A percentile compares a stretch with the other conserved stretches of the same genome.
Conservation (phyloP, 1,140 invertebrate species). For the Pygmarrhopalites habei region DNA sequence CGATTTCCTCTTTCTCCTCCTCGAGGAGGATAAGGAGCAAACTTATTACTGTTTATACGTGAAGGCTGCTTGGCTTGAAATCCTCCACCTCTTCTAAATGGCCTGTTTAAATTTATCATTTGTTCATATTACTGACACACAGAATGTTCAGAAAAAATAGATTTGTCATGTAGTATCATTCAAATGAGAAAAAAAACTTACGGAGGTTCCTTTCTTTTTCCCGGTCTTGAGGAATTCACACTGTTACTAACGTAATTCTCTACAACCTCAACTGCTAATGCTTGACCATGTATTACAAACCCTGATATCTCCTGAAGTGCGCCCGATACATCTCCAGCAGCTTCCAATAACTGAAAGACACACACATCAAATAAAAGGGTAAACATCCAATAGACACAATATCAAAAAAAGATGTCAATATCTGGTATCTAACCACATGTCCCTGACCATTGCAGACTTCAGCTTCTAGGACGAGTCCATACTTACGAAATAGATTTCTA, state of each 20-base stretch:
- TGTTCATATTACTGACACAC: no score
- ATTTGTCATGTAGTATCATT: no score
- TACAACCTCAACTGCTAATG: conserved; percentile 20
- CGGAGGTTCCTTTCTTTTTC: conserved; percentile 2
- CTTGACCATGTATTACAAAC: conserved; percentile 16
- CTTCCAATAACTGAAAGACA: conserved; percentile 32
- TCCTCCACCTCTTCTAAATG: no score
- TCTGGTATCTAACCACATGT: conserved; percentile 26
- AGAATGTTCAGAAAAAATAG: no score
- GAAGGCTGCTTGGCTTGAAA: no score
- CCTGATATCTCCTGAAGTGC: conserved; percentile 37
- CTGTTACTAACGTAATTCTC: background rate
- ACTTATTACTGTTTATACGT: no score
- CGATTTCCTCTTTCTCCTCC: no score
- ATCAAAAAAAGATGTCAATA: background rate
- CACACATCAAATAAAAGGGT: background rate
- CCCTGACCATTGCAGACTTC: conserved; percentile 17
- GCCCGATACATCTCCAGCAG: conserved; percentile 33
- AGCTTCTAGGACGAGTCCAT: conserved; percentile 26
- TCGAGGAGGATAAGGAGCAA: no score
- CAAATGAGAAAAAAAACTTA: no score
- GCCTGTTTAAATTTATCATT: no score
- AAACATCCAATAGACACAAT: background rate
- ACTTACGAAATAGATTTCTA: conserved; percentile 31
- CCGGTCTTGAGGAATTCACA: conserved; percentile 5